A percentile compares a stretch with the other conserved stretches of the same genome.
These are phyloP conservation scores for Leptatherina wallacei DNA, from an alignment of 2,797 vertebrate genomes.

Conservation along the genomic window DNA sequence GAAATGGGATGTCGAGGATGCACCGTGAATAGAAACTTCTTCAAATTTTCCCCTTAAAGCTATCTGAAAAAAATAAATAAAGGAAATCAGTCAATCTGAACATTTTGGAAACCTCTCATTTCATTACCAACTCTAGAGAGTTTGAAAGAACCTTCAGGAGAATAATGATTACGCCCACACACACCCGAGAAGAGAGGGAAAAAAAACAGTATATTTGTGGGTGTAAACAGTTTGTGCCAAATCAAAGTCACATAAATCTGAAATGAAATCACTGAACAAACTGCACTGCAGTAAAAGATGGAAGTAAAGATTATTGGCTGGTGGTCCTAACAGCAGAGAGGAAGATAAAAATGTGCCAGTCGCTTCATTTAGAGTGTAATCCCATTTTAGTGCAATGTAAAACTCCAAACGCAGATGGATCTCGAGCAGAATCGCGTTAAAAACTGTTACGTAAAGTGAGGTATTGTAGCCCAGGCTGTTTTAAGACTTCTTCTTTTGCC, in stretches of 20 bases:
- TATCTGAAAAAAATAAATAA: conserved; percentile 24
- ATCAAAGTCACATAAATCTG: conserved; percentile 64
- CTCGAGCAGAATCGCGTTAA: conserved; percentile 38
- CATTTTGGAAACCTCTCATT: conserved; percentile 48
- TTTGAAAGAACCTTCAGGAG: conserved; percentile 65
- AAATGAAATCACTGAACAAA: conserved; percentile 54
- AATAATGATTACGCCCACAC: conserved; percentile 77
- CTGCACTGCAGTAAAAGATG: conserved; percentile 40
- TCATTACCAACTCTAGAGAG: conserved; percentile 48
- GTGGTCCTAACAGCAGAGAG: conserved; percentile 36
- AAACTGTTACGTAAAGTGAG: conserved; percentile 51
- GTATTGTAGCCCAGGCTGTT: conserved; percentile 57
- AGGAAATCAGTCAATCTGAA: conserved; percentile 46
- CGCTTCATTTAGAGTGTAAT: conserved; percentile 39
- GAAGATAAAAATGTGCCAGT: conserved; percentile 45
- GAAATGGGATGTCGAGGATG: conserved; percentile 16
- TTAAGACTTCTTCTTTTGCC: conserved; percentile 52
- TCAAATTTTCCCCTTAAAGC: conserved; percentile 15
- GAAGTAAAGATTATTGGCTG: conserved; percentile 42
- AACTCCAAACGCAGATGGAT: conserved; percentile 54
- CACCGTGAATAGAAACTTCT: conserved; percentile 5
- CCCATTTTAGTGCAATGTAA: conserved; percentile 44
- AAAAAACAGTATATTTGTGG: conserved; percentile 59
- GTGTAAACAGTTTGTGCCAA: conserved; percentile 54
- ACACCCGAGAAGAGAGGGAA: conserved; percentile 42